Evolutionary conservation across 2,797 vertebrate genomes (phyloP), one percentile per base, ranked within the genome.

Genomic region (Micromesistius poutassou): DNA sequence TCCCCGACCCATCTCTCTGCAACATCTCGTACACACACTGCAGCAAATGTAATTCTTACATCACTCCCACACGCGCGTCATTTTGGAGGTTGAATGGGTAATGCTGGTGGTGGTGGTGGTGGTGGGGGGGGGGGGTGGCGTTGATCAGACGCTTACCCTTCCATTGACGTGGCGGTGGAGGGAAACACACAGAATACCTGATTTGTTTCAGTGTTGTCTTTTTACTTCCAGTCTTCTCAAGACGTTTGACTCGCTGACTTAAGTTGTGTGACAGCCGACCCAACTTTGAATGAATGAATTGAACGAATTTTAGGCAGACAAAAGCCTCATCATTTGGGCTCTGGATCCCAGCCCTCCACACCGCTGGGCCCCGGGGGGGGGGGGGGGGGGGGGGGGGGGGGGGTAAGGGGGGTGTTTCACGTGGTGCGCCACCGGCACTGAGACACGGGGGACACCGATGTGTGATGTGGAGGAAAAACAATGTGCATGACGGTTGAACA

Each of bases 1-100:
- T 7, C 4, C n/a, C 55, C 22, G 3, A 50, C 46, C 46, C 5
- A 16, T 62, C 55, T 25, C 79, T 82, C 83, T 80, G 76, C 82
- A 42, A 81, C 82, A 76, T 82, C 78, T 50, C 16, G 46, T 50
- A 62, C 55, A 25, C 55, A 85, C 87, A 86, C 88, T 86, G 87
- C 86, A 92, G 86, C 82, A 87, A 87, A 85, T 89, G 89, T 89
- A 93, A 91, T 77, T 91, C 89, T 90, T 91, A 84, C 89, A 88
- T 89, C 83, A 89, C 55, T 22, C 5, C 55, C 55, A 22, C 78
- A 77, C 81, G 77, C 87, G 81, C 80, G 80, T 91, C 85, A 88
- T 89, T 91, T 88, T 84, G 83, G 89, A 91, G 82, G 86, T 89
- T 77, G 84, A 62, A 62, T 62, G 55, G 55, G 22, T n/a, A 62